Conservation (phyloP, 2,113 vertebrate genomes). For the Psilopsiagon aurifrons region DNA sequence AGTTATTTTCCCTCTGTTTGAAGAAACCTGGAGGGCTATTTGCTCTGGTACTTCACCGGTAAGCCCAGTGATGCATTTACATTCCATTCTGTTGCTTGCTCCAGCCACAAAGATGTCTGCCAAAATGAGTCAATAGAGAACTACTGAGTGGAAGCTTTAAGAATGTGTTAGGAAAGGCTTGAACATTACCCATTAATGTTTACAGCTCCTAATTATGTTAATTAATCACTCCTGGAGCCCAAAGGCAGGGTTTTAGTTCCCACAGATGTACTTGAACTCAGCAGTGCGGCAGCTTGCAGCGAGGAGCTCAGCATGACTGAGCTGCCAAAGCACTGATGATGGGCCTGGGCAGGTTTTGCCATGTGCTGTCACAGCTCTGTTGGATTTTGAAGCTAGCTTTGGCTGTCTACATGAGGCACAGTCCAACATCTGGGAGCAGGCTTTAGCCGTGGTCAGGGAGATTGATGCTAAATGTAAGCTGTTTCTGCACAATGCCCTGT, state of each 20-base stretch:
- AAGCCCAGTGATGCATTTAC: background rate
- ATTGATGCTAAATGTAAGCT: background rate
- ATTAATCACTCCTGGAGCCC: slow-evolving; percentile 54
- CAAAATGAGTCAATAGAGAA: slow-evolving; percentile 25
- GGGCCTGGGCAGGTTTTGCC: background rate
- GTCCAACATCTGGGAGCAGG: background rate
- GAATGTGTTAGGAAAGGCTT: slow-evolving; percentile 5
- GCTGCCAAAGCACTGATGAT: background rate
- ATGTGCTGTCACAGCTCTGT: background rate
- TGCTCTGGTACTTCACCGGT: background rate
- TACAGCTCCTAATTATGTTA: slow-evolving; percentile 63
- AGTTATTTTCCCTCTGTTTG: background rate
- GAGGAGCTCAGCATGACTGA: background rate
- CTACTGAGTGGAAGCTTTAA: background rate
- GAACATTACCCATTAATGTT: slow-evolving; percentile 40
- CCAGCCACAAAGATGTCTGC: slow-evolving; percentile 1
- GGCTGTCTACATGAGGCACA: background rate
- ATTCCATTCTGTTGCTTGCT: background rate
- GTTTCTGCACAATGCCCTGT: background rate
- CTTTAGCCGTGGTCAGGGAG: background rate
- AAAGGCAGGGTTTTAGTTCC: slow-evolving; percentile 38
- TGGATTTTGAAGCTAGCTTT: background rate
- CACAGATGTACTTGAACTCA: background rate
- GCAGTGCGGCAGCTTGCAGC: background rate
- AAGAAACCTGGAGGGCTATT: background rate